These are phyloP conservation scores for Neria commutata DNA, from an alignment of 2,888 invertebrate species.

Conservation along the genomic window DNA sequence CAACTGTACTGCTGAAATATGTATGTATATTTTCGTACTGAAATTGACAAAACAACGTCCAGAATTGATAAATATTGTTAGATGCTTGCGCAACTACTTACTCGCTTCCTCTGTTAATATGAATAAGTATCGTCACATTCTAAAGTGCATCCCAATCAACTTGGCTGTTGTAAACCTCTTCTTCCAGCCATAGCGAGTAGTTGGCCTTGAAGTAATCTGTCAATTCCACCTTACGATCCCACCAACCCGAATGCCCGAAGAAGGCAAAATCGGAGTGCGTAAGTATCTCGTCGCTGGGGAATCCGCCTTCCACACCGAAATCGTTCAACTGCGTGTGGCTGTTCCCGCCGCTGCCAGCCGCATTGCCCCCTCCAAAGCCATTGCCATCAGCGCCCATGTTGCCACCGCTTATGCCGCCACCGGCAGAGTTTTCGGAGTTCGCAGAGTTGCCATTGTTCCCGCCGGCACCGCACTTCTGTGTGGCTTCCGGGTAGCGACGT, in stretches of 20 bases:
- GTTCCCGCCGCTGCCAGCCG: slow-evolving; percentile 28
- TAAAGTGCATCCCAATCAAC: slow-evolving; percentile 75
- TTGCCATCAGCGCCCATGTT: slow-evolving; percentile 42
- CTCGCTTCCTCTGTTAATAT: not conserved
- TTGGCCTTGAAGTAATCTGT: slow-evolving; percentile 92
- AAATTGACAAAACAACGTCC: not conserved
- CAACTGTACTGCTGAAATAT: no score
- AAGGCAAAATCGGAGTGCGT: slow-evolving; percentile 60
- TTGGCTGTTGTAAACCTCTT: slow-evolving; percentile 91
- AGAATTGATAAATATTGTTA: not conserved
- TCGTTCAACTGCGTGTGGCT: slow-evolving; percentile 43
- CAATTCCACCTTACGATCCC: slow-evolving; percentile 69
- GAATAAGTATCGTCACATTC: slow-evolving; percentile 12
- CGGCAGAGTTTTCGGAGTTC: slow-evolving; percentile 51
- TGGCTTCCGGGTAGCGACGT: slow-evolving; percentile 77
- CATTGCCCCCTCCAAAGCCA: slow-evolving; percentile 39
- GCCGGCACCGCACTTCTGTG: slow-evolving; percentile 57
- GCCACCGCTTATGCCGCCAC: slow-evolving; percentile 41
- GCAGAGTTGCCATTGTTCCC: slow-evolving; percentile 46
- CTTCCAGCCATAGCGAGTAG: slow-evolving; percentile 94
- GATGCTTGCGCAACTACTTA: not conserved
- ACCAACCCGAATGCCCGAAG: slow-evolving; percentile 61
- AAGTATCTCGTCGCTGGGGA: slow-evolving; percentile 59
- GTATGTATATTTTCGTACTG: not conserved
- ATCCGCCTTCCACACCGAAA: slow-evolving; percentile 56